Evolutionary conservation across 2,797 vertebrate species (phyloP).

Genomic region (Channallabes apus): DNA sequence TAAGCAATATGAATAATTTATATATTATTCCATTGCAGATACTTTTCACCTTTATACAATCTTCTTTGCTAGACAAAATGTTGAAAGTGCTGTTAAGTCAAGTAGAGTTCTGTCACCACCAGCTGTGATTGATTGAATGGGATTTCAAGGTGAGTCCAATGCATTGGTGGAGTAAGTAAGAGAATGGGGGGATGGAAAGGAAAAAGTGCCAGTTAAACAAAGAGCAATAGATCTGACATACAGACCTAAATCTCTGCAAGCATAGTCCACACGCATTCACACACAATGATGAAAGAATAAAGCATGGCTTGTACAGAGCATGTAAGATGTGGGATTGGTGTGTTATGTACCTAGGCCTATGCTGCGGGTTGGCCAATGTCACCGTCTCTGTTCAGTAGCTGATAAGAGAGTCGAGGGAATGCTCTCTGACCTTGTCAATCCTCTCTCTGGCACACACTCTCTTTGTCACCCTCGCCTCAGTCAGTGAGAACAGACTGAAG

Average conservation of each 20-base stretch:
- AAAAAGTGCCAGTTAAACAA: not conserved
- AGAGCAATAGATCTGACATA: not conserved
- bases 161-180: too few relatives aligned
- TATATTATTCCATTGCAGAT: not conserved
- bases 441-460: not conserved
- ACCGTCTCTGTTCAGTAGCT: slow-evolving; percentile 11
- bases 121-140: not conserved
- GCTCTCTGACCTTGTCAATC: slow-evolving; percentile 17
- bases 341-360: not conserved
- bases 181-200: too few relatives aligned
- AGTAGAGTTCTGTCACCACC: not conserved
- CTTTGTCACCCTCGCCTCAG: not conserved
- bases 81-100: not conserved
- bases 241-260: not conserved
- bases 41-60: not conserved
- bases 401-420: slow-evolving; percentile 14
- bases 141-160: not conserved
- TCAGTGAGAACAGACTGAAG: not conserved
- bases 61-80: not conserved
- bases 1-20: not conserved
- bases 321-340: not conserved
- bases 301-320: not conserved
- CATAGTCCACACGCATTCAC: not conserved
- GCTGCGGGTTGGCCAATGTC: not conserved
- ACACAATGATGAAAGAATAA: slow-evolving; percentile 10